These are phyloP conservation scores for Zosterops lateralis DNA, from an alignment of 2,113 vertebrate species.

Conservation along the genomic window DNA sequence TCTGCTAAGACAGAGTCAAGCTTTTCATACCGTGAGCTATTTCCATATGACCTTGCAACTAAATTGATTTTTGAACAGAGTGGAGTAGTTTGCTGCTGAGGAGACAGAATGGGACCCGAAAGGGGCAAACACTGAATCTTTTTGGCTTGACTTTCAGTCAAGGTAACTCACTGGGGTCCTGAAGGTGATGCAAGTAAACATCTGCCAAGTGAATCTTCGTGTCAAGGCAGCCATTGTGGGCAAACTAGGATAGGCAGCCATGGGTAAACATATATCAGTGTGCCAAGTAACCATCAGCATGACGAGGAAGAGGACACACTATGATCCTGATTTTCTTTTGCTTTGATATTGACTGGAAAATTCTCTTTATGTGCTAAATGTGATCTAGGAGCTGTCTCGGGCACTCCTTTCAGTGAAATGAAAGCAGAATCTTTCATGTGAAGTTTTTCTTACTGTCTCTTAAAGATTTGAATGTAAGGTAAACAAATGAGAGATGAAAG, in stretches of 20 bases:
- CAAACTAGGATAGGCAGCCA: background rate
- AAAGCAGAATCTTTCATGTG: background rate
- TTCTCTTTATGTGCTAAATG: background rate
- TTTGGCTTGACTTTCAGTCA: slow-evolving; percentile 58
- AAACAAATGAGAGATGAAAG: background rate
- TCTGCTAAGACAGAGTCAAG: background rate
- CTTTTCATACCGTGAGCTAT: slow-evolving; percentile 15
- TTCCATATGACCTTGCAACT: slow-evolving; percentile 55
- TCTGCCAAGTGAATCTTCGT: slow-evolving; percentile 39
- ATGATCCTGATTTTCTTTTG: background rate
- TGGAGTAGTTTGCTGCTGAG: slow-evolving; percentile 46
- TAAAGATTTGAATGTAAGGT: background rate
- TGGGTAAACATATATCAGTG: slow-evolving; percentile 10
- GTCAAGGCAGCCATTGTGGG: slow-evolving; percentile 50
- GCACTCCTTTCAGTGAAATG: background rate
- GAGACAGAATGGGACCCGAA: slow-evolving; percentile 34
- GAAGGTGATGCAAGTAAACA: slow-evolving; percentile 57
- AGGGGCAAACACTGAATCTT: slow-evolving; percentile 55
- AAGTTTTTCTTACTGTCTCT: background rate
- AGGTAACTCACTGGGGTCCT: slow-evolving; percentile 53
- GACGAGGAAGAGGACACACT: background rate
- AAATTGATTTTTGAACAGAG: slow-evolving; percentile 48
- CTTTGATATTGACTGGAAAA: background rate
- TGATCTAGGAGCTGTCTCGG: background rate
- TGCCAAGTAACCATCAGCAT: slow-evolving; percentile 16